These are phyloP conservation scores for Chunga burmeisteri DNA, from an alignment of 2,113 vertebrate species.

Conservation along the genomic window DNA sequence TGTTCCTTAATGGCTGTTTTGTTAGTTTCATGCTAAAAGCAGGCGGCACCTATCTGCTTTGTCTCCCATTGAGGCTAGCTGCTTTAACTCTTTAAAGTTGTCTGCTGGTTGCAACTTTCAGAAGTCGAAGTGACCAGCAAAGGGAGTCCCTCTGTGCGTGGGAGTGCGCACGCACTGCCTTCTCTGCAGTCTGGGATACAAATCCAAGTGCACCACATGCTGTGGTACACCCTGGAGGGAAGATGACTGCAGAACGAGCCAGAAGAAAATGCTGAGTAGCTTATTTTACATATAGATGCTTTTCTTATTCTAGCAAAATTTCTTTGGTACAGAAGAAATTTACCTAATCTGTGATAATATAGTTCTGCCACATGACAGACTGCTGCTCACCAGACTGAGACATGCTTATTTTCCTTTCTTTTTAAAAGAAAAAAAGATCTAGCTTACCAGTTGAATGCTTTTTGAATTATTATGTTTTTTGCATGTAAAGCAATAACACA, in stretches of 20 bases:
- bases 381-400: not conserved
- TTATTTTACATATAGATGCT: not conserved
- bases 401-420: not conserved
- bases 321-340: not conserved
- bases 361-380: not conserved
- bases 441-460: not conserved
- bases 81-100: not conserved
- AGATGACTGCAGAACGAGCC: not conserved
- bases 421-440: not conserved
- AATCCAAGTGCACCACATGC: not conserved
- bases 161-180: rapidly evolving
- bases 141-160: not conserved
- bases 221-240: not conserved
- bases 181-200: not conserved
- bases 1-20: not conserved
- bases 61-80: not conserved
- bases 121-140: not conserved
- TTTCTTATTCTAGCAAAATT: not conserved
- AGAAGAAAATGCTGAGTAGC: not conserved
- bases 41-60: not conserved
- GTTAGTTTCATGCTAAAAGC: not conserved
- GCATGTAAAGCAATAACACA: slow-evolving; percentile 28
- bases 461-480: slow-evolving; percentile 7
- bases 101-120: not conserved
- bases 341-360: not conserved